These are phyloP conservation scores for Passer montanus DNA, from an alignment of 2,113 vertebrate species.

Conservation along the genomic window DNA sequence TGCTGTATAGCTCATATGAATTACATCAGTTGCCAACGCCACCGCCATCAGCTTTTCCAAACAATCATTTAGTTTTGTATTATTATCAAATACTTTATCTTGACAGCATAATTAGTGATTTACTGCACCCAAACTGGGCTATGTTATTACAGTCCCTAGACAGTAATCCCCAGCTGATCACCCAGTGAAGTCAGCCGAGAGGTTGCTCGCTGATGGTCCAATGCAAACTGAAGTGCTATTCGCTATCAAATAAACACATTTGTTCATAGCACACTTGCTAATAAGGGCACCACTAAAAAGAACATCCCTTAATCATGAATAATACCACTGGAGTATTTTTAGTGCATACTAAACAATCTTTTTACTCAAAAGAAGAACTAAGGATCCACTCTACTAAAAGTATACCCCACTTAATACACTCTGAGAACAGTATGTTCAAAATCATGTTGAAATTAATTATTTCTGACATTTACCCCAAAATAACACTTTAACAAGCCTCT, in stretches of 20 bases:
- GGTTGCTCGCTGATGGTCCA: background rate
- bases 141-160: background rate
- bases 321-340: constrained; percentile 32
- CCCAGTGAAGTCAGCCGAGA: background rate
- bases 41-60: background rate
- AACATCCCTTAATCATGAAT: constrained; percentile 25
- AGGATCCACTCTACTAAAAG: background rate
- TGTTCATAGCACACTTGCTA: background rate
- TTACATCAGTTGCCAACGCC: background rate
- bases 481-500: background rate
- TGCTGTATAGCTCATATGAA: background rate
- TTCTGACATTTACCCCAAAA: constrained; percentile 8
- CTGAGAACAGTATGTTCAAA: constrained; percentile 16
- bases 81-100: constrained; percentile 23
- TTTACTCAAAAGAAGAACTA: background rate
- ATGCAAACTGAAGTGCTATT: background rate
- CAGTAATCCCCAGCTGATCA: background rate
- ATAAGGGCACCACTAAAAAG: constrained; percentile 8
- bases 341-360: background rate
- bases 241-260: background rate
- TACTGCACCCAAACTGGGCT: background rate
- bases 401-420: background rate
- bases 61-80: background rate
- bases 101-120: constrained; percentile 11
- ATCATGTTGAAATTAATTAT: constrained; percentile 26